A percentile compares a stretch with the other conserved stretches of the same genome.
These are phyloP conservation scores for Nemotelus pantherinus DNA, from an alignment of 2,888 invertebrate species.

Conservation along the genomic window DNA sequence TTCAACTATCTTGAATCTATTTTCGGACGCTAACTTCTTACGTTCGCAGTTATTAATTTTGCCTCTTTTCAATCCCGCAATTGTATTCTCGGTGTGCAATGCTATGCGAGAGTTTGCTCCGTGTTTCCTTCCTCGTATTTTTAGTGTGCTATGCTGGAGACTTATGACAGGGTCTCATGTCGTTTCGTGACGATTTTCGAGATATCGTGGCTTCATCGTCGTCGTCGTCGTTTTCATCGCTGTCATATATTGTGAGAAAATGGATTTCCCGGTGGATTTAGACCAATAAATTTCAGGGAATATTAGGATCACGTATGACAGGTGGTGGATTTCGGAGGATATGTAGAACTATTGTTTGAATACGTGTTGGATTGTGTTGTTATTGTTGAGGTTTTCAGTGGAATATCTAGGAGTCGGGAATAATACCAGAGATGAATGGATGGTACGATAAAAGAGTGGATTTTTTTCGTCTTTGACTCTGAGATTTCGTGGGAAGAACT, in stretches of 20 bases:
- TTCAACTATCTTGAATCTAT: not conserved
- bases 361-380: conserved; percentile 70
- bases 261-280: conserved; percentile 83
- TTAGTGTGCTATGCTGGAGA: conserved; percentile 3
- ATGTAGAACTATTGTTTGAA: conserved; percentile 77
- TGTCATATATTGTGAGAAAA: conserved; percentile 69
- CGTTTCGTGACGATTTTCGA: conserved; percentile 85
- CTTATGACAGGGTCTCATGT: conserved; percentile 91
- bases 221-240: too few relatives aligned
- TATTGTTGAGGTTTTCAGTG: too few relatives aligned
- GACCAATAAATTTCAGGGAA: conserved; percentile 78
- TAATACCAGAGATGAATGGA: too few relatives aligned
- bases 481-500: too few relatives aligned
- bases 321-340: conserved; percentile 79
- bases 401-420: too few relatives aligned
- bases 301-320: conserved; percentile 89
- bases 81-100: not conserved
- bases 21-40: too few relatives aligned
- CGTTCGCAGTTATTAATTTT: not conserved
- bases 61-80: not conserved
- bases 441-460: too few relatives aligned
- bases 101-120: too few relatives aligned
- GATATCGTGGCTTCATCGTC: conserved; percentile 72
- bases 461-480: too few relatives aligned
- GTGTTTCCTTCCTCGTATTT: too few relatives aligned